Evolutionary conservation across 2,888 invertebrate species (phyloP).

Genomic region (Smittia sp.): DNA sequence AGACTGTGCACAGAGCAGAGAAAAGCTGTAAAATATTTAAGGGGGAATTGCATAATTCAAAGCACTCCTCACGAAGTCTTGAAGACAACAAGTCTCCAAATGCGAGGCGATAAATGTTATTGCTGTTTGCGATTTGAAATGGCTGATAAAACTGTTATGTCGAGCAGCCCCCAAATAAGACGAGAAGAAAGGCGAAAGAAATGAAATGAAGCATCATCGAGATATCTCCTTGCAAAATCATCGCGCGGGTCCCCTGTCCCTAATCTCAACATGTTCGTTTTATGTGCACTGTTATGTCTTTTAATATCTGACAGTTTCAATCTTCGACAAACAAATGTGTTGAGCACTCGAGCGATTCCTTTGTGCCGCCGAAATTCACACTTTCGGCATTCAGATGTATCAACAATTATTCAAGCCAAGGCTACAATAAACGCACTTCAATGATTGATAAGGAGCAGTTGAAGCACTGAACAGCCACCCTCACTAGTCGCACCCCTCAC

Average conservation of each 20-base stretch:
- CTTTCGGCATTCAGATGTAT: neutral
- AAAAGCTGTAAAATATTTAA: no score
- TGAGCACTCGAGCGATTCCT: no score
- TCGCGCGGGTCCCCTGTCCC: neutral
- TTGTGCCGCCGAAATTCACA: neutral
- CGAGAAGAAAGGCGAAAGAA: neutral
- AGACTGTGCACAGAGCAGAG: no score
- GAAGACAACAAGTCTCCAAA: no score
- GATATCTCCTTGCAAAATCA: neutral
- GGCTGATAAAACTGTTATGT: no score
- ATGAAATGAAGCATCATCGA: neutral
- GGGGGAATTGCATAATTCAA: no score
- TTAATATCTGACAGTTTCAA: neutral
- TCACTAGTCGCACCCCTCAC: neutral
- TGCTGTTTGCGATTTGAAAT: no score
- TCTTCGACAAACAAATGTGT: neutral
- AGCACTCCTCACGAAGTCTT: no score
- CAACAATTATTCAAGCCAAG: neutral
- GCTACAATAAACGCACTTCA: neutral
- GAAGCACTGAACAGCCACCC: neutral
- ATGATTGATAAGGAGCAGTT: slow-evolving; percentile 17
- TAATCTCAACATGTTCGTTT: no score
- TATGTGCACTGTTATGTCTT: neutral
- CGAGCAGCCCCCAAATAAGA: no score
- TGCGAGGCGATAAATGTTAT: no score